phyloP scores from a whole-genome alignment of 30 jellyfish, hydroid and myxozoan genomes.

The Pseudorhiza aurosa region DNA sequence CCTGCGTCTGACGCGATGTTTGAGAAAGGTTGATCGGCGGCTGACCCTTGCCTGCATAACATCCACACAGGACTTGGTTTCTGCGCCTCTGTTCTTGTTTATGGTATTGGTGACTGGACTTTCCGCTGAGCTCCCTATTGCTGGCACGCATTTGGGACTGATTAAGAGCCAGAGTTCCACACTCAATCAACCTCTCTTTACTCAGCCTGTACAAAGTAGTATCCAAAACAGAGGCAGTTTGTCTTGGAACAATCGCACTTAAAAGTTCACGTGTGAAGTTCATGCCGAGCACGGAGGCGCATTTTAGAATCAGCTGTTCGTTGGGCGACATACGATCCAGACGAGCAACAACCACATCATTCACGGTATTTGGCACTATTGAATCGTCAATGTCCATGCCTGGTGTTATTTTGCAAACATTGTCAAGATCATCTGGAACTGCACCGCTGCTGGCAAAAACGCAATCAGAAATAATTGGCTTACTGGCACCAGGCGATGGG shows the following conservation, averaged over 20 bases:
- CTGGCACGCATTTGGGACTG: constrained; percentile 57
- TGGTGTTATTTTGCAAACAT: constrained; percentile 65
- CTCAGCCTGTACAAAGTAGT: constrained; percentile 75
- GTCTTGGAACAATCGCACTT: constrained; percentile 89
- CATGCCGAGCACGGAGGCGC: constrained; percentile 93
- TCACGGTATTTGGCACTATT: constrained; percentile 75
- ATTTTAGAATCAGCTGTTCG: constrained; percentile 87
- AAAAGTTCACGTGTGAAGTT: constrained; percentile 77
- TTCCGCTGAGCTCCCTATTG: background rate
- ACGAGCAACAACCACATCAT: constrained; percentile 89
- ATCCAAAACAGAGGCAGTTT: constrained; percentile 64
- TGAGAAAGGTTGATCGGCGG: constrained; percentile 73
- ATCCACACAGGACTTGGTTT: constrained; percentile 82
- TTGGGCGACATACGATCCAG: constrained; percentile 92
- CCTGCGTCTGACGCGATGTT: constrained; percentile 41
- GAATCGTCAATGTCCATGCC: constrained; percentile 66
- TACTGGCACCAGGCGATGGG: background rate
- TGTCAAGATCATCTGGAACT: constrained; percentile 76
- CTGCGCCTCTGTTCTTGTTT: constrained; percentile 46
- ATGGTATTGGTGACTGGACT: constrained; percentile 57
- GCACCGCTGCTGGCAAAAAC: constrained; percentile 68
- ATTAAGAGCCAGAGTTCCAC: constrained; percentile 77
- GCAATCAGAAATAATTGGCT: background rate
- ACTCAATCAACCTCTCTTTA: constrained; percentile 79
- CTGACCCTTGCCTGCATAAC: constrained; percentile 81